phyloP scores from a whole-genome alignment of 2,113 vertebrate species.

The Indicator maculatus region DNA sequence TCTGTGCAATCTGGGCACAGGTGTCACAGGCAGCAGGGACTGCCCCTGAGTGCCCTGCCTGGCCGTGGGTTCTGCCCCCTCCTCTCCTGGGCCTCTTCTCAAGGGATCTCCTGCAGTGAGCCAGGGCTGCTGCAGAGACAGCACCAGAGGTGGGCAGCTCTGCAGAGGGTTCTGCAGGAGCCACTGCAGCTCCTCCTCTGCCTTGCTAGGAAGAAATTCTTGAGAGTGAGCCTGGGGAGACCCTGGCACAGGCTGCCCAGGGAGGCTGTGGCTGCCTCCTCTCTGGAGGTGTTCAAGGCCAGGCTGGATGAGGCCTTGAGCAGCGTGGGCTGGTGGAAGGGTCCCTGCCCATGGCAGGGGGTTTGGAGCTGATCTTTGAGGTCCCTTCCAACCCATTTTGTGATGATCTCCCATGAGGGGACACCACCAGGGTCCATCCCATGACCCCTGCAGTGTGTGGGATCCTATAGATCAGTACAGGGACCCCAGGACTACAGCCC shows the following conservation, averaged over 20 bases:
- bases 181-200: neutral
- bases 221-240: too few relatives aligned
- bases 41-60: neutral
- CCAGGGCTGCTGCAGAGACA: neutral
- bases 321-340: too few relatives aligned
- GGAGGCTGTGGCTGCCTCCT: too few relatives aligned
- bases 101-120: neutral
- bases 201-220: too few relatives aligned
- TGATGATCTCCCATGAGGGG: neutral
- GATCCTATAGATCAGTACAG: fast-evolving
- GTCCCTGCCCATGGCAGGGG: too few relatives aligned
- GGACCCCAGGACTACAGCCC: neutral
- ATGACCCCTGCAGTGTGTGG: fast-evolving
- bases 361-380: too few relatives aligned
- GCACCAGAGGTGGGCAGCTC: neutral
- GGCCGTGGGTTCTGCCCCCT: neutral
- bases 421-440: neutral
- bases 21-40: neutral
- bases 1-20: neutral
- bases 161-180: neutral
- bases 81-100: neutral
- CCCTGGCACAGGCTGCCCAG: too few relatives aligned
- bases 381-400: too few relatives aligned
- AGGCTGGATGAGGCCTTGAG: too few relatives aligned
- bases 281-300: too few relatives aligned